Evolutionary conservation across 2,113 vertebrate species (phyloP).

Genomic region (Anoura caudifer): DNA sequence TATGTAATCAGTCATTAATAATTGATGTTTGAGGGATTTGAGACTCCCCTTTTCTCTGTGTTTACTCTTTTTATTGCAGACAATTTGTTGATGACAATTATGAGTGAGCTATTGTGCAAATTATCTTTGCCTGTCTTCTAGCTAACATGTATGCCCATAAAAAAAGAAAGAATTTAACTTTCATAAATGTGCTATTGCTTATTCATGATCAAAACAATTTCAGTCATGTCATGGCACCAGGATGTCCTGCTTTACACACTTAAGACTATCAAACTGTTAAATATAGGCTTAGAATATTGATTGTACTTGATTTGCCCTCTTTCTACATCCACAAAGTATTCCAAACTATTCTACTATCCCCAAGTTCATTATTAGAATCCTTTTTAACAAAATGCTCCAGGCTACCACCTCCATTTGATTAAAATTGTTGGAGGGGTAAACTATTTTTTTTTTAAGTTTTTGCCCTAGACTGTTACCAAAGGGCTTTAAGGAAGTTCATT

Average conservation of each 20-base stretch:
- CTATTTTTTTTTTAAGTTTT: background rate
- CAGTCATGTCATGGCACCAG: background rate
- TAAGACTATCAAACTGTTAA: background rate
- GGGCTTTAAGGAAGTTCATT: background rate
- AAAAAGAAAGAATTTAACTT: background rate
- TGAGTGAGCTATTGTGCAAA: background rate
- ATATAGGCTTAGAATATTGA: background rate
- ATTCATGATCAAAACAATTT: background rate
- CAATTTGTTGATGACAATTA: background rate
- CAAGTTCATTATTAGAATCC: background rate
- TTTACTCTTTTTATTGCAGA: background rate
- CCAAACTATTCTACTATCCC: background rate
- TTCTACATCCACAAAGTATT: background rate
- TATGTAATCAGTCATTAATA: background rate
- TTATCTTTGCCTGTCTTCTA: background rate
- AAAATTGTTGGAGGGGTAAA: background rate
- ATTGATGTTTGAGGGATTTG: background rate
- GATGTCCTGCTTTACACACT: background rate
- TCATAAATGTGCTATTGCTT: background rate
- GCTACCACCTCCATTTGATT: background rate
- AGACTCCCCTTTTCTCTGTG: background rate
- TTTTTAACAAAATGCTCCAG: background rate
- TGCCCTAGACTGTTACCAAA: background rate
- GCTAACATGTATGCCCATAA: background rate
- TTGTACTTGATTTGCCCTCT: background rate